Base-by-base conservation (phyloP, 2,113 vertebrate genomes). In the Antechinus flavipes region DNA sequence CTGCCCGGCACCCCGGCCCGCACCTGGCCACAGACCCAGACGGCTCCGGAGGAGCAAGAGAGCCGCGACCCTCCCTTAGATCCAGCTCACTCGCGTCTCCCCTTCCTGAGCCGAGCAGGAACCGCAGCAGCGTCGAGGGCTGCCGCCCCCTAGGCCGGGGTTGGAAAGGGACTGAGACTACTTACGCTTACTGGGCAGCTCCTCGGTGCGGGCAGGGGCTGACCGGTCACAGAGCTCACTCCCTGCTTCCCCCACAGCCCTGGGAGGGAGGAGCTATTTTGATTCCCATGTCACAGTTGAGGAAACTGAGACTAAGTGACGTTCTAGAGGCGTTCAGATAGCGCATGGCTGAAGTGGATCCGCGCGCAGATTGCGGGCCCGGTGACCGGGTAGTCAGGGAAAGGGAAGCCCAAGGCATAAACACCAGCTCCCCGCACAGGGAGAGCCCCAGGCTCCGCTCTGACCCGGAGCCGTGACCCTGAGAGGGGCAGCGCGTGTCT, bases 381-480 rank as follows among this genome's bases (percentile, higher is more conserved):
- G 8, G 30, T 76, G n/a, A 35, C 68, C 68, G n/a, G 35, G 1
- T n/a, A n/a, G 35, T 19, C 35, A n/a, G 61, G 61, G 30, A 68
- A 19, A 6, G 76, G 94, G 93, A 91, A 91, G 68, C 76, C 89
- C 27, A 22, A 91, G 16, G 58, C 27, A 53, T 53, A 25, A 49
- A 68, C 1, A 4, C 50, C 49, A 53, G 95, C 58, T 76, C 46
- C 30, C 76, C 42, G 4, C 61, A 30, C 30, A n/a, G 49, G 27
- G 47, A 26, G 55, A 90, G 92, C 93, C 76, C 0, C 4, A 8
- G 42, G 89, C 61, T 14, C 26, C 58, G 10, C 19, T 90, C 93
- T 93, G 46, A 96, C 90, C 94, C 61, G 50, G 46, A 92, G 47
- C 68, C 92, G 35, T 10, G 89, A 94, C 54, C 90, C 93, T 52